Evolutionary conservation across 2,797 vertebrate species (phyloP), one percentile per base, ranked within the genome.

Genomic region (Odontamblyopus rebecca): DNA sequence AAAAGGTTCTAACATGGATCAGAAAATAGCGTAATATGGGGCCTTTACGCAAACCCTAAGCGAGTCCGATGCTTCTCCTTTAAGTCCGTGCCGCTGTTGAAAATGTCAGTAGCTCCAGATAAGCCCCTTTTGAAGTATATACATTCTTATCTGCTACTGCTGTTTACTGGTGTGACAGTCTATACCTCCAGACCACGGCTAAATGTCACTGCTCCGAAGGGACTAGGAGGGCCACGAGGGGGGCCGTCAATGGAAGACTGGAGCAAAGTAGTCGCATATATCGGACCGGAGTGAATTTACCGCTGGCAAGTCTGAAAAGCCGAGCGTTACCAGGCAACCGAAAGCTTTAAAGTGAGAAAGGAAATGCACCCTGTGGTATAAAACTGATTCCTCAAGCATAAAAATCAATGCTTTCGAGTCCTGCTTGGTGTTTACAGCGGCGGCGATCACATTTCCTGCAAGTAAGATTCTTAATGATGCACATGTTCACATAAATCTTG

Each of bases 321-420:
- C 64, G 63, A 68, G 82, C 79, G 83, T 88, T 86, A 81, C 85
- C 75, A 78, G 75, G 75, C 86, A 87, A 86, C 78, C 67, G 50
- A 68, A 68, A 66, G 67, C 75, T 51, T 64, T 68, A 69, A 77
- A 74, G 60, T 54, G 6, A 72, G n/a, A 73, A 81, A 79, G 61
- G 72, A 75, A 75, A 57, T 68, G 41, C 68, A 76, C 68, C 41
- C 53, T 64, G 18, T 0, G 0, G 61, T 61, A 68, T 32, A n/a
- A 62, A 64, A 68, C 32, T 44, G 23, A 44, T 32, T 59, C 61
- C 68, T 51, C 30, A 7, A 12, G 16, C n/a, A 9, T 51, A 60
- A 68, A 84, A 86, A 79, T 82, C 76, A 59, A 73, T 78, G 74
- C 71, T 66, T 75, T 51, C 67, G 63, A 81, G 61, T 16, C 35